Evolutionary conservation across 2,888 invertebrate species (phyloP).

Genomic region (Dryococelus australis): DNA sequence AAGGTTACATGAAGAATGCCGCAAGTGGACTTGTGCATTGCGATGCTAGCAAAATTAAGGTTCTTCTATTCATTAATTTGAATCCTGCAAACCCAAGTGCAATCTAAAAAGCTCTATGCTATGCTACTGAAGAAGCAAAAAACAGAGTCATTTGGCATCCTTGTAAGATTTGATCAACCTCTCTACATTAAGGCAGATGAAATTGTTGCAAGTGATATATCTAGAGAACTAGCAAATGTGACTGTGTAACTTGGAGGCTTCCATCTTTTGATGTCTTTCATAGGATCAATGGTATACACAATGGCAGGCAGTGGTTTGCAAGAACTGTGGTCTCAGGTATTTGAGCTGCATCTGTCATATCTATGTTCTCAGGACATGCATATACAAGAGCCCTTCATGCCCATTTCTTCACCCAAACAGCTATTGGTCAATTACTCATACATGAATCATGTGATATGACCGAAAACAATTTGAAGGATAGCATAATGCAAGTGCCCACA

Average conservation of each 20-base stretch:
- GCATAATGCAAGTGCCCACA: background rate
- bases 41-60: background rate
- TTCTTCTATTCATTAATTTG: background rate
- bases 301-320: background rate
- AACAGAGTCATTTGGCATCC: background rate
- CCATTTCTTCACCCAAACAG: background rate
- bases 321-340: background rate
- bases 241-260: background rate
- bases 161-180: background rate
- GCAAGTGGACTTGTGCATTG: background rate
- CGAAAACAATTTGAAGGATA: background rate
- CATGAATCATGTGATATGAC: background rate
- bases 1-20: background rate
- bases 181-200: background rate
- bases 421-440: background rate
- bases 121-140: background rate
- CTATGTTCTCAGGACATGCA: background rate
- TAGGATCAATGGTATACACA: background rate
- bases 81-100: background rate
- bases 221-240: background rate
- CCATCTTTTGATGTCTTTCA: slow-evolving; percentile 8
- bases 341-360: background rate
- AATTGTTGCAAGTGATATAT: background rate
- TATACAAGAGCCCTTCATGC: background rate
- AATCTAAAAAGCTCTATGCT: background rate